Conservation (phyloP, 2,113 vertebrate genomes). For the Elaphurus davidianus region DNA sequence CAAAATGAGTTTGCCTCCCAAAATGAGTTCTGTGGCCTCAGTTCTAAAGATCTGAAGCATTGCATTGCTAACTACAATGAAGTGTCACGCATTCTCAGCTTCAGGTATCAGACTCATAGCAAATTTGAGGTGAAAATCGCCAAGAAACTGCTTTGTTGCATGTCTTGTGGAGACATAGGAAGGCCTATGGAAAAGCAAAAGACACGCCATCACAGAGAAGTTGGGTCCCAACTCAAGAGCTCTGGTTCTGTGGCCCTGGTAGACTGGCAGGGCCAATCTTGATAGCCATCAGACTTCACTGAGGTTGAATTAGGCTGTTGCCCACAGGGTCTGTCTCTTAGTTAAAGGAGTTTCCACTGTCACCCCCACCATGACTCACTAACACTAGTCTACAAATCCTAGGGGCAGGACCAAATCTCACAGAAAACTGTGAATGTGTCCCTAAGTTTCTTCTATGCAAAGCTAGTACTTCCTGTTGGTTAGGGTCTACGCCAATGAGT, state of each 20-base stretch:
- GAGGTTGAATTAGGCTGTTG: background rate
- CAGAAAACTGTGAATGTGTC: background rate
- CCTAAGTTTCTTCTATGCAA: conserved; percentile 22
- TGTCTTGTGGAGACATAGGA: background rate
- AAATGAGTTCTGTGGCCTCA: background rate
- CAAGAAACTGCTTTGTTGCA: background rate
- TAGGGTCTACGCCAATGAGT: background rate
- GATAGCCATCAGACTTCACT: background rate
- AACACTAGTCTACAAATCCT: conserved; percentile 20
- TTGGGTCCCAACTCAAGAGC: background rate
- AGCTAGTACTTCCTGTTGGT: background rate
- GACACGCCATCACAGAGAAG: background rate
- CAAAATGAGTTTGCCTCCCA: background rate
- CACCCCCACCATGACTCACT: conserved; percentile 15
- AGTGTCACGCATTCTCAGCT: background rate
- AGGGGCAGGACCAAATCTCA: conserved; percentile 25
- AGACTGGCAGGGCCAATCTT: background rate
- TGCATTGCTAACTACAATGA: background rate
- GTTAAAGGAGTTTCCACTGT: background rate
- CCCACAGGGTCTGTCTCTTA: background rate
- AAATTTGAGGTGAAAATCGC: conserved; percentile 16
- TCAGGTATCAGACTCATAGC: background rate
- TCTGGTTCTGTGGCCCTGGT: background rate
- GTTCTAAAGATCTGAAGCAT: background rate
- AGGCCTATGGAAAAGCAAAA: background rate